phyloP scores from a whole-genome alignment of 2,113 vertebrate genomes.

The Cephalopholis sonnerati region DNA sequence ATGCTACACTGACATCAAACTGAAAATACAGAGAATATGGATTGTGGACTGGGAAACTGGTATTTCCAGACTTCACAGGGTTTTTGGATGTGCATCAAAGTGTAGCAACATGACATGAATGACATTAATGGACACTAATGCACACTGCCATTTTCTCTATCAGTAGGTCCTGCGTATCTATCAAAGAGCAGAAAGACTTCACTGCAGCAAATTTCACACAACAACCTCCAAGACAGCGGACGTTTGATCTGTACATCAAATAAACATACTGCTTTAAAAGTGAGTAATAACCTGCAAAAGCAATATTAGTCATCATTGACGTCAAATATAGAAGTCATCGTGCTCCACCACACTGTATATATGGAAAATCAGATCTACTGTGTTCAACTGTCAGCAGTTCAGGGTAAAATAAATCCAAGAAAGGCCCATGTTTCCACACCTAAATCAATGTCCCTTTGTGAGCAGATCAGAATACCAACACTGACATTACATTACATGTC shows the following conservation, averaged over 20 bases:
- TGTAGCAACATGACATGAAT: not conserved
- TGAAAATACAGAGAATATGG: not conserved
- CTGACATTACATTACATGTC: not conserved
- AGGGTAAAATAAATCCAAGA: not conserved
- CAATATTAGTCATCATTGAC: not conserved
- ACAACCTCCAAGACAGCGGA: not conserved
- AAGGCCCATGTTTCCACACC: not conserved
- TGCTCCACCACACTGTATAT: not conserved
- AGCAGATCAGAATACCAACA: not conserved
- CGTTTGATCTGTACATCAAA: not conserved
- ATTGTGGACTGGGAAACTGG: not conserved
- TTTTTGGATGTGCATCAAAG: not conserved
- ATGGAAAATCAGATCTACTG: not conserved
- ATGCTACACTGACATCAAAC: not conserved
- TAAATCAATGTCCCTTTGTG: not conserved
- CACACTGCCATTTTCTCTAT: not conserved
- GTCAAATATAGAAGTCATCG: not conserved
- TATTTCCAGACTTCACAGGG: not conserved
- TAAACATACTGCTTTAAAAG: conserved; percentile 2
- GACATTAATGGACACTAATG: not conserved
- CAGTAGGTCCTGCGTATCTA: not conserved
- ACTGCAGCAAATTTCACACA: not conserved
- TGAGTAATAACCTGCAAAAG: not conserved
- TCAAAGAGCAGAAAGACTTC: conserved; percentile 15
- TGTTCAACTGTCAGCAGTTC: not conserved